Percentiles rank a stretch among this genome's conserved stretches.
Evolutionary conservation across 2,797 vertebrate genomes (phyloP).

Genomic region (Premnoplex brunnescens): DNA sequence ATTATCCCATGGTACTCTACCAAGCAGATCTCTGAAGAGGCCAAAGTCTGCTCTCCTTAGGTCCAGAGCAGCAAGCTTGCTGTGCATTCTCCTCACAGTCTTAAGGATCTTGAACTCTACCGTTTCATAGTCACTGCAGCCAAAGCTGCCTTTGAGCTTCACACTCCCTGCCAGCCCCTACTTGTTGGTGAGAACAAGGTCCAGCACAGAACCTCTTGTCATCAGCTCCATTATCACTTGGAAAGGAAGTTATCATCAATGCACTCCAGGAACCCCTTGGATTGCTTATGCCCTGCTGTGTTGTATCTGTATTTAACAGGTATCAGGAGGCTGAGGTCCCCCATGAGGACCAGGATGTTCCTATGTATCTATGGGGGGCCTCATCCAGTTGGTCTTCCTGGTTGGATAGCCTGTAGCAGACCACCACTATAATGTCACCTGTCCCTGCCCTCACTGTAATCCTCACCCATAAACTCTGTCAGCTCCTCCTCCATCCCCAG

Average conservation of each 20-base stretch:
- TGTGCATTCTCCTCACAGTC: rapidly evolving
- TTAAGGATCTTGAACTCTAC: background rate
- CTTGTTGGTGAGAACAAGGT: background rate
- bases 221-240: background rate
- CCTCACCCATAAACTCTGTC: background rate
- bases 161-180: no score
- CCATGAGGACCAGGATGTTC: background rate
- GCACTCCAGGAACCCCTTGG: background rate
- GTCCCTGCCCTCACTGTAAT: background rate
- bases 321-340: background rate
- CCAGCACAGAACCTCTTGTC: background rate
- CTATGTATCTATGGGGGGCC: background rate
- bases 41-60: background rate
- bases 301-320: background rate
- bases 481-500: background rate
- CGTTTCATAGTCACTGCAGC: background rate
- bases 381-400: background rate
- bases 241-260: background rate
- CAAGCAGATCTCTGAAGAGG: background rate
- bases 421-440: background rate
- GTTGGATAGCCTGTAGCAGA: background rate
- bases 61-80: rapidly evolving
- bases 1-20: background rate
- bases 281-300: background rate
- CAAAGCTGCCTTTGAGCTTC: background rate